Evolutionary conservation across 1,140 invertebrate genomes (phyloP), one percentile per base, ranked within the genome.

Genomic region (Trypoxylus dichotomus): DNA sequence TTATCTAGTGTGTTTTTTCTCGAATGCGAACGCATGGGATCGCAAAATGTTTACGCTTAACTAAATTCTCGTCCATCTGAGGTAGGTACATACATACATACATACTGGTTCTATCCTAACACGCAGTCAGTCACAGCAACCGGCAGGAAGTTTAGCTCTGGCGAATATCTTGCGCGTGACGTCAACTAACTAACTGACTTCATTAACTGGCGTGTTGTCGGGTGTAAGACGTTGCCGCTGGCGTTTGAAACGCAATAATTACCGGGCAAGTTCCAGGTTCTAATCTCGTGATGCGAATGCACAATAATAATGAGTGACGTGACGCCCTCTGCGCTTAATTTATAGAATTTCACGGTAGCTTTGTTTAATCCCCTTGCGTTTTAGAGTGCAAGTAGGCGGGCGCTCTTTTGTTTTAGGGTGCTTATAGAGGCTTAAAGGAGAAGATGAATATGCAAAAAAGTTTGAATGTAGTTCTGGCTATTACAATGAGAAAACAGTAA

Each of bases 221-320:
- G 19, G 47, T n/a, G 47, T 54, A 19, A 54, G 19, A 54, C 19
- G 3, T 19, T 19, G 47, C n/a, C 47, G 47, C 15, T 54, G 19
- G n/a, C 47, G 15, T 54, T 54, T 15, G 47, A 54, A 54, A 54
- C 47, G 47, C 47, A 54, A 54, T 54, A 54, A 54, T 54, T 54
- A 54, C 47, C 47, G 47, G 15, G 15, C 47, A 19, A 19, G 47
- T 54, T 54, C 19, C 47, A 54, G 19, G 47, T 19, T 54, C 47
- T 19, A 54, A 54, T n/a, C 47, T 54, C 47, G 47, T 19, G 47
- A 54, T 54, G 47, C 19, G 47, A 54, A 54, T 54, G 47, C 47
- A 54, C 47, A 54, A 54, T 54, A 54, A 54, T 54, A 54, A 54
- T 54, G 47, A 54, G 47, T 54, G 47, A 54, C 47, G 47, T 54